A percentile compares a stretch with the other conserved stretches of the same genome.
phyloP scores from a whole-genome alignment of 2,113 vertebrate genomes.

The Charina bottae region DNA sequence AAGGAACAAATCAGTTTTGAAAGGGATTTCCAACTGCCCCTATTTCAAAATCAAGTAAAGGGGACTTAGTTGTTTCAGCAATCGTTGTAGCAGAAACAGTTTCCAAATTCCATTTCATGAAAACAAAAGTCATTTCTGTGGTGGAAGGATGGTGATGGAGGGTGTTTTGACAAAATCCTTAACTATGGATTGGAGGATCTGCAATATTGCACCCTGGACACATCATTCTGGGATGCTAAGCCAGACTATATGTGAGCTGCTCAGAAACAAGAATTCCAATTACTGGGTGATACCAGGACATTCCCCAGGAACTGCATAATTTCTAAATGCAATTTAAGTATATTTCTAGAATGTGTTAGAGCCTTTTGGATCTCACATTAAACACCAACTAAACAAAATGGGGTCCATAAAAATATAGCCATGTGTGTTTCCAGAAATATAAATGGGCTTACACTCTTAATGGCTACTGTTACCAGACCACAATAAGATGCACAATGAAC shows the following conservation, averaged over 20 bases:
- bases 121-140: conserved; percentile 13
- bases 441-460: no score
- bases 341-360: not conserved
- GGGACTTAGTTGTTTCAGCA: no score
- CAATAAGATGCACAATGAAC: not conserved
- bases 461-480: no score
- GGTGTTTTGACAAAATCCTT: not conserved
- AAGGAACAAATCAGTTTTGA: conserved; percentile 27
- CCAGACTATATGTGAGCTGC: not conserved
- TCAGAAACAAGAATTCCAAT: not conserved
- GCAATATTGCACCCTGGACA: accelerated
- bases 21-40: conserved; percentile 32
- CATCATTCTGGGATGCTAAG: not conserved
- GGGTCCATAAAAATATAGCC: conserved; percentile 5
- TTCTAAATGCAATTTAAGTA: not conserved
- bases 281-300: not conserved
- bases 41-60: no score
- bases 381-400: not conserved
- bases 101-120: not conserved
- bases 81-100: not conserved
- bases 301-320: not conserved
- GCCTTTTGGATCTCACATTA: not conserved
- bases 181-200: accelerated
- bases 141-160: not conserved
- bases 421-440: no score